Evolutionary conservation across 2,113 vertebrate genomes (phyloP).

Genomic region (Thalassarche chlororhynchos): DNA sequence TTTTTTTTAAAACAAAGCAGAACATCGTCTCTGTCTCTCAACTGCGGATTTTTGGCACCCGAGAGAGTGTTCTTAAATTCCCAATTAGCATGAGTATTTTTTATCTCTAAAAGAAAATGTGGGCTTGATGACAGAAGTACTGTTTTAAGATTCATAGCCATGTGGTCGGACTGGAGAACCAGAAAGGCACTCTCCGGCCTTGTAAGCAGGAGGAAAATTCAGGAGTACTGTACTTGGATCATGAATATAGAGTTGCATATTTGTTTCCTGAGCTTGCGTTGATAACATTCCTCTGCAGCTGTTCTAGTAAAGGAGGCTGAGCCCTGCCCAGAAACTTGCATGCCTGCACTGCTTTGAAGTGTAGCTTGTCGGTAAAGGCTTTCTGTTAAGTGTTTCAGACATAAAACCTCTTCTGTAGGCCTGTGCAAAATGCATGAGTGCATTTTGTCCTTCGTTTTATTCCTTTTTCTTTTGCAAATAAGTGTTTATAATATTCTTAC

Average conservation of each 20-base stretch:
- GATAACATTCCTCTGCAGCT: background rate
- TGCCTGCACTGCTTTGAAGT: background rate
- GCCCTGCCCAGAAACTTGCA: background rate
- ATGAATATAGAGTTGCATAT: background rate
- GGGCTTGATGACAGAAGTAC: background rate
- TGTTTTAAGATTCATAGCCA: background rate
- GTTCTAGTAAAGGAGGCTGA: background rate
- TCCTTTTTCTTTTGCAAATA: background rate
- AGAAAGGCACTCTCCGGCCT: background rate
- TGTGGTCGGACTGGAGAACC: background rate
- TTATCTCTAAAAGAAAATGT: background rate
- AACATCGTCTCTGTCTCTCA: background rate
- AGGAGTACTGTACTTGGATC: background rate
- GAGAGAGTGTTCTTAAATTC: background rate
- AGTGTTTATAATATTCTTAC: background rate
- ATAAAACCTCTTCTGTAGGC: background rate
- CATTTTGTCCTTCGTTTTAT: background rate
- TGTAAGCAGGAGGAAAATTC: background rate
- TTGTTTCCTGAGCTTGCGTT: background rate
- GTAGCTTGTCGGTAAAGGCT: background rate
- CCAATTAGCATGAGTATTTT: slow-evolving; percentile 12
- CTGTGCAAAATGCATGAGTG: background rate
- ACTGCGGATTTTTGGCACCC: background rate
- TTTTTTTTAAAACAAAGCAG: background rate
- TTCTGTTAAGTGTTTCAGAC: background rate